Base-by-base conservation (phyloP, 1,140 invertebrate genomes). In the Brachionus manjavacas region DNA sequence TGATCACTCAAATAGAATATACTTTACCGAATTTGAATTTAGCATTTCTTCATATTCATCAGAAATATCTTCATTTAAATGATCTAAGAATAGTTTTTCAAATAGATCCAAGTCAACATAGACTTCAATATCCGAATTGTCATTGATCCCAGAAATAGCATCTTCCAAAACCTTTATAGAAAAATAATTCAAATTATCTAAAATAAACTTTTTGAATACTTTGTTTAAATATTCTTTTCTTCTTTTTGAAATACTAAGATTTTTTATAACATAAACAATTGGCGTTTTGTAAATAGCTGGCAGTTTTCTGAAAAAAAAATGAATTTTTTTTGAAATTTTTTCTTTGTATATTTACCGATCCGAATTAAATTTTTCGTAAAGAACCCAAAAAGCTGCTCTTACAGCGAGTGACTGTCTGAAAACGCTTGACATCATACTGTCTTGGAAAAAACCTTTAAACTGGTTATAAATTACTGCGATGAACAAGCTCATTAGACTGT, bases 371-470 rank as follows among this genome's bases (percentile, higher is more conserved):
- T 9, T 81, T 64, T 85, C 68, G 28, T 85, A 78, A 25, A 89
- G 84, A 20, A 88, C 87, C 86, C 88, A 88, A 85, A 87, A 89
- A 0, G 88, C 87, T 49, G 88, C 88, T 46, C 87, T 70, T n/a
- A 89, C 86, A 39, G 86, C 89, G 0, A 89, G 85, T 39, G 87
- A 85, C 12, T 88, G 84, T 23, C 89, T 84, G 35, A 88, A 86
- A 9, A 88, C 83, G 85, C 87, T 88, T 20, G 86, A 86, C 72
- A 88, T 88, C 86, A 89, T 87, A 4, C 88, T 88, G 70, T 84
- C 87, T 87, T 87, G 86, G 64, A 89, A 89, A 85, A 89, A 89
- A n/a, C 88, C 88, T 86, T 88, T 81, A 84, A 89, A 89, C 85
- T 89, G 88, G 78, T 89, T 89, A 76, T 89, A 89, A 41, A 89